Evolutionary conservation across 2,888 invertebrate species (phyloP), one percentile per base, ranked within the genome.

Genomic region (Nomada fabriciana): DNA sequence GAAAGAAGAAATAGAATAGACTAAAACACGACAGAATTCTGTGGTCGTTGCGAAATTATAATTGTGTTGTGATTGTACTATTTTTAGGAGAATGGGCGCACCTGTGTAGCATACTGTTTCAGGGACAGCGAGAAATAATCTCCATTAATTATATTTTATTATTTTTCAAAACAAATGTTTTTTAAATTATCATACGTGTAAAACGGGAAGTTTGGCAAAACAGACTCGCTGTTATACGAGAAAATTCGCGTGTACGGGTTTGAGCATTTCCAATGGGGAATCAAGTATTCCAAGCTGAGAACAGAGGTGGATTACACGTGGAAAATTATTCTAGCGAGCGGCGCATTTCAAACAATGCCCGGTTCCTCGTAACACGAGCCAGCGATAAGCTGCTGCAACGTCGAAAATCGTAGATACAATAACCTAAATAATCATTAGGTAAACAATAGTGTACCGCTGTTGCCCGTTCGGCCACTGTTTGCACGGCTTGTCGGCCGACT

Each of bases 341-440:
- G 59, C 18, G 47, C 20, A 53, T 70, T 69, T 59, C 69, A 47
- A 81, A 81, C 81, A 79, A 74, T 81, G 42, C 59, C 64, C 36
- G 53, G 25, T 63, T 64, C 18, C 64, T 68, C 53, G 69, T 64
- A 74, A 79, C 80, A 73, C 65, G 64, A 20, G 2, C 63, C 25
- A 29, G 43, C 59, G 73, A 79, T 79, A 78, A 72, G 74, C 68
- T 23, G 79, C 74, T 79, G 65, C 55, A 79, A 63, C 80, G 64
- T 36, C 47, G 69, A 79, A 79, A 80, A 80, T 71, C 80, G 53
- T 59, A 42, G 67, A 47, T 67, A 52, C 67, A 61, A 75, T 75
- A 82, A 75, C 75, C 75, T 67, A 83, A 83, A 80, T 86, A 85
- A 86, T 86, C 67, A 74, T 80, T 77, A 75, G 69, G 55, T 76